phyloP scores from a whole-genome alignment of 1,140 invertebrate genomes.

The Brachionus paranguensis region DNA sequence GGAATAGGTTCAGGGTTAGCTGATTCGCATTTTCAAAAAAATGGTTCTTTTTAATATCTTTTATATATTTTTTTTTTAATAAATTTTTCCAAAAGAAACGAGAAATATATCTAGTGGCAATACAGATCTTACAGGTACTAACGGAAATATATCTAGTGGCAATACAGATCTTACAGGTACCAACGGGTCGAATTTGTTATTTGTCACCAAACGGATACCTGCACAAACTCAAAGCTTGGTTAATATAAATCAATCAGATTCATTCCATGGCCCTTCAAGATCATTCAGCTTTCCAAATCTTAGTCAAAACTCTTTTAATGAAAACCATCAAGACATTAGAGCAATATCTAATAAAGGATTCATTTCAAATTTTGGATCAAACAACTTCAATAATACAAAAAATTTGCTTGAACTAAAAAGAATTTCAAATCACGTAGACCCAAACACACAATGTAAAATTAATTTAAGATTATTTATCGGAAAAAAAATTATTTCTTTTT shows the following conservation, averaged over 20 bases:
- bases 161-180: not conserved
- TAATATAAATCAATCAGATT: not conserved
- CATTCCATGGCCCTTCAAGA: not conserved
- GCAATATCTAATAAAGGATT: not conserved
- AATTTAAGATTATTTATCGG: not conserved
- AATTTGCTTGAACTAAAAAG: not conserved
- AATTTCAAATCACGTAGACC: not conserved
- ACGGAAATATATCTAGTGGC: not conserved
- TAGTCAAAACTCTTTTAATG: not conserved
- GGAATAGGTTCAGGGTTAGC: not conserved
- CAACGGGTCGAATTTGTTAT: not conserved
- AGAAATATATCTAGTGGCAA: not conserved
- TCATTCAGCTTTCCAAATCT: not conserved
- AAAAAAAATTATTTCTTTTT: not conserved
- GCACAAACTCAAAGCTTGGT: not conserved
- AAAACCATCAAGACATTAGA: not conserved
- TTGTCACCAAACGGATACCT: not conserved
- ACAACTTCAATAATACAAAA: not conserved
- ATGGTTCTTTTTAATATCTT: not conserved
- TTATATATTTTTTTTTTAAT: not conserved
- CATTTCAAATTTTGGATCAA: not conserved
- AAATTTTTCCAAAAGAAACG: not conserved
- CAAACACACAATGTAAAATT: not conserved
- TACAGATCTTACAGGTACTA: not conserved
- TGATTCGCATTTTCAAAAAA: not conserved